These are phyloP conservation scores for Amphipoea lucens DNA, from an alignment of 2,888 invertebrate genomes.

Conservation along the genomic window DNA sequence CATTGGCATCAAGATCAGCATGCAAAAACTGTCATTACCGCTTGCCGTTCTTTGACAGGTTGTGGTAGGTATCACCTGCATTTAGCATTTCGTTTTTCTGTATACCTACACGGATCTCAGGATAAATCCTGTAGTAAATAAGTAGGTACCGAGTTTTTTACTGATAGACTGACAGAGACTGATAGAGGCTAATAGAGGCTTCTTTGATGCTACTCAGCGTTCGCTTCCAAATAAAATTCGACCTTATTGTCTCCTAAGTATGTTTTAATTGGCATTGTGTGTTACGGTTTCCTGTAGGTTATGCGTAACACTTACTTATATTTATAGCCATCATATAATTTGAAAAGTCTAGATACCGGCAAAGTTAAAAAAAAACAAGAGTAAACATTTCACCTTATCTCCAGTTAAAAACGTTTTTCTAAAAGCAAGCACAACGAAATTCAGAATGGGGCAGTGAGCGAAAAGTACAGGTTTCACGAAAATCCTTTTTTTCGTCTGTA, in stretches of 20 bases:
- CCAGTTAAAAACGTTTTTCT: slow-evolving; percentile 22
- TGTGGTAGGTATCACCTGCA: slow-evolving; percentile 22
- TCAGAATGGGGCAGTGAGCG: slow-evolving; percentile 62
- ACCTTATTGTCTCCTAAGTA: background rate
- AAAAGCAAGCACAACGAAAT: slow-evolving; percentile 30
- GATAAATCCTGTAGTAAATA: background rate
- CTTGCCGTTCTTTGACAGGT: slow-evolving; percentile 19
- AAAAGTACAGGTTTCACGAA: slow-evolving; percentile 75
- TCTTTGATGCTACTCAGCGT: background rate
- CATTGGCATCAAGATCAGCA: slow-evolving; percentile 71
- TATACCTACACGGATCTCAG: background rate
- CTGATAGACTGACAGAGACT: background rate
- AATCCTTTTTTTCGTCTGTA: slow-evolving; percentile 74
- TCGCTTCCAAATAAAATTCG: background rate
- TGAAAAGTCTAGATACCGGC: background rate
- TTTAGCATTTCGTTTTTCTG: background rate
- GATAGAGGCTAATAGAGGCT: background rate
- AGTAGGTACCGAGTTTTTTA: background rate
- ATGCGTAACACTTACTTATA: background rate
- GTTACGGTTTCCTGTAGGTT: background rate
- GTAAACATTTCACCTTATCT: slow-evolving; percentile 16
- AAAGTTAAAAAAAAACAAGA: background rate
- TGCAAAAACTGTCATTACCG: slow-evolving; percentile 61
- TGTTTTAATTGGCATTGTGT: background rate
- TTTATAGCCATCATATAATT: background rate